Conservation (phyloP, 2,888 invertebrate genomes). For the Agrochola litura region DNA sequence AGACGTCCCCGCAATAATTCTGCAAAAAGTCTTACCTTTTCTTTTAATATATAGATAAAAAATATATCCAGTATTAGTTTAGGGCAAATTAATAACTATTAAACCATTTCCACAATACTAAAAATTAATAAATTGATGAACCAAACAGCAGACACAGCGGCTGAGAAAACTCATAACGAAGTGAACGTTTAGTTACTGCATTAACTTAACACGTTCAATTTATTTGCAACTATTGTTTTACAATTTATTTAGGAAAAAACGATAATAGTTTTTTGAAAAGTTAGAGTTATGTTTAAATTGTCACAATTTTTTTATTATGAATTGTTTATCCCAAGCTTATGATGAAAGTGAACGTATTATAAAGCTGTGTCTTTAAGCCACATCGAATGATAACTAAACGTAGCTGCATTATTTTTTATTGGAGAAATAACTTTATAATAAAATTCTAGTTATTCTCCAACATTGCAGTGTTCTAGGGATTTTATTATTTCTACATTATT, state of each 20-base stretch:
- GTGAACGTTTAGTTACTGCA: constrained; percentile 77
- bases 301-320: too few relatives aligned
- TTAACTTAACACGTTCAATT: constrained; percentile 6
- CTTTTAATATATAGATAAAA: constrained; percentile 28
- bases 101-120: constrained; percentile 68
- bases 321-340: background rate
- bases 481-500: background rate
- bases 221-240: background rate
- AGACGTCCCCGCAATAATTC: constrained; percentile 27
- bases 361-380: background rate
- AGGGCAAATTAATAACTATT: constrained; percentile 64
- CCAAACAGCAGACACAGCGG: constrained; percentile 85
- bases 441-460: background rate
- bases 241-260: background rate
- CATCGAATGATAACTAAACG: constrained; percentile 34
- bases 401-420: constrained; percentile 21
- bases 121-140: constrained; percentile 73
- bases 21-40: constrained; percentile 55
- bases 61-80: constrained; percentile 47
- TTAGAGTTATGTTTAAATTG: background rate
- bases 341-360: background rate
- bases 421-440: background rate
- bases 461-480: background rate
- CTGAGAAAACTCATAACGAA: constrained; percentile 86
- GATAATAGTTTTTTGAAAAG: background rate